Evolutionary conservation across 64 coral and sea anemone genomes (phyloP).

Genomic region (Actinia equina): DNA sequence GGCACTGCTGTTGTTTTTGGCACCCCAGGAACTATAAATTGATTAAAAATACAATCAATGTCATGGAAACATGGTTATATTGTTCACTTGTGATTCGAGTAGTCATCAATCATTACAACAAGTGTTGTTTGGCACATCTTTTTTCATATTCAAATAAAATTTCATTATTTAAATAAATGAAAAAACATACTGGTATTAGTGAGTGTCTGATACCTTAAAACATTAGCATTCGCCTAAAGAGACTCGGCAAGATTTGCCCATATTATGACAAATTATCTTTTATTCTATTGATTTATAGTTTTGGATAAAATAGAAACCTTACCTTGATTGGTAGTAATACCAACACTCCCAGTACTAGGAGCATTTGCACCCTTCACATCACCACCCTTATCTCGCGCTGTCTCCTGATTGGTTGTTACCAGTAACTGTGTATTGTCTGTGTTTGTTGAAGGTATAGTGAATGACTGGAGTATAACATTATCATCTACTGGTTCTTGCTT

Average conservation of each 20-base stretch:
- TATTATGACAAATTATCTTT: too few relatives aligned
- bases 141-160: too few relatives aligned
- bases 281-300: too few relatives aligned
- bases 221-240: too few relatives aligned
- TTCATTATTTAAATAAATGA: too few relatives aligned
- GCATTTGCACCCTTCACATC: not conserved
- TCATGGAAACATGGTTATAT: not conserved
- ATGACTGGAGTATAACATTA: conserved; percentile 26
- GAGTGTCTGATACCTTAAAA: too few relatives aligned
- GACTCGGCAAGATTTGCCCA: too few relatives aligned
- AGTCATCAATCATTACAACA: too few relatives aligned
- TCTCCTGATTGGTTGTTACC: not conserved
- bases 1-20: conserved; percentile 17
- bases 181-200: too few relatives aligned
- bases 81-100: too few relatives aligned
- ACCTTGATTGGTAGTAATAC: not conserved
- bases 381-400: not conserved
- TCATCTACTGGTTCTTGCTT: conserved; percentile 96
- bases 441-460: conserved; percentile 17
- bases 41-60: not conserved
- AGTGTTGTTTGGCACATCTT: too few relatives aligned
- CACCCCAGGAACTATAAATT: not conserved
- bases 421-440: not conserved
- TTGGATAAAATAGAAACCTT: not conserved
- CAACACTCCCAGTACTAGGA: not conserved